Percentiles rank a stretch among this genome's conserved stretches.
Evolutionary conservation across 2,888 invertebrate species (phyloP).

Genomic region (Philaethria dido): DNA sequence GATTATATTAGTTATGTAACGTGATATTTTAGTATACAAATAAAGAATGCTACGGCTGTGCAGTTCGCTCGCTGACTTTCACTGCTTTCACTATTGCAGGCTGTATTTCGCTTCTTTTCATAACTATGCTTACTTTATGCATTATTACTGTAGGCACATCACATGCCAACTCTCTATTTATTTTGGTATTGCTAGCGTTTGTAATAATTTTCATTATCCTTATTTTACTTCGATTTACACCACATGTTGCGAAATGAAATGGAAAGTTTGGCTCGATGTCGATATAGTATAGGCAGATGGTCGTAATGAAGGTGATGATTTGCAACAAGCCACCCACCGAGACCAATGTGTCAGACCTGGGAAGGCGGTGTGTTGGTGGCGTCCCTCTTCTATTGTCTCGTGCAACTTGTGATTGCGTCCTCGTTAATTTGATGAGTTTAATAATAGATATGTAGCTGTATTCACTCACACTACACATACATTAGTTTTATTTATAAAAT

Average conservation of each 20-base stretch:
- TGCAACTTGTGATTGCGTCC: conserved; percentile 44
- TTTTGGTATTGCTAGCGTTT: conserved; percentile 71
- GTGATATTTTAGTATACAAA: conserved; percentile 49
- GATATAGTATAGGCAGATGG: conserved; percentile 60
- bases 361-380: conserved; percentile 71
- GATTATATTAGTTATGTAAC: conserved; percentile 14
- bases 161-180: conserved; percentile 75
- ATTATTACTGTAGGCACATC: conserved; percentile 48
- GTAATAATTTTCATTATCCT: conserved; percentile 72
- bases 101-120: conserved; percentile 63
- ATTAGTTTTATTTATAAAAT: background rate
- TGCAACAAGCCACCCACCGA: conserved; percentile 74
- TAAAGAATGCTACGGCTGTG: conserved; percentile 54
- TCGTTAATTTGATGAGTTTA: conserved; percentile 38
- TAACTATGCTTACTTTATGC: conserved; percentile 55
- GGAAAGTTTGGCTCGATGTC: conserved; percentile 72
- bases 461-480: conserved; percentile 7
- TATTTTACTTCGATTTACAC: conserved; percentile 66
- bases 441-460: conserved; percentile 15
- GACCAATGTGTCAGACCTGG: conserved; percentile 51
- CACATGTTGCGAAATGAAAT: conserved; percentile 71
- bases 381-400: conserved; percentile 64
- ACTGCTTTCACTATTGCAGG: conserved; percentile 77
- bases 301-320: conserved; percentile 67
- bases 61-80: conserved; percentile 64